phyloP scores from a whole-genome alignment of 2,113 vertebrate species.

The Gallinago media region DNA sequence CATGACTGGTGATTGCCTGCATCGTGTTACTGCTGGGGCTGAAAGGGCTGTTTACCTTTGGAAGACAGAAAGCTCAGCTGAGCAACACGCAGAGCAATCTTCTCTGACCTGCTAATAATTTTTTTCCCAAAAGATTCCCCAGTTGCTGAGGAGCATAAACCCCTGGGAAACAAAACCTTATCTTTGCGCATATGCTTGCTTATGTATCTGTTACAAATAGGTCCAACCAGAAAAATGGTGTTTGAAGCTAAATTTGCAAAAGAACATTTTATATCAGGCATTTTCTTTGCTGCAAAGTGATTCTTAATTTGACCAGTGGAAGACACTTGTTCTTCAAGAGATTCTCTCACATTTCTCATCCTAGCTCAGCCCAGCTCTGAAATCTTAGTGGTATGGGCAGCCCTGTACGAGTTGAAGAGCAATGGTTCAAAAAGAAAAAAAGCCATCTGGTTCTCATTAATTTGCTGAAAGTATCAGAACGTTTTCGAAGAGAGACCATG shows the following conservation, averaged over 20 bases:
- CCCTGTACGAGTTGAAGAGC: background rate
- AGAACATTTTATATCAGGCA: background rate
- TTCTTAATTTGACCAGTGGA: background rate
- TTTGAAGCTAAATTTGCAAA: background rate
- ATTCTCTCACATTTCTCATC: background rate
- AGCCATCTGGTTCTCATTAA: conserved; percentile 16
- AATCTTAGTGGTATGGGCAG: background rate
- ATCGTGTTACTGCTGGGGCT: conserved; percentile 57
- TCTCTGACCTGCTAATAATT: background rate
- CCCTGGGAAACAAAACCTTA: background rate
- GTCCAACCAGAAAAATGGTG: background rate
- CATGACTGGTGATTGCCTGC: conserved; percentile 70
- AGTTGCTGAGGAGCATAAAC: background rate
- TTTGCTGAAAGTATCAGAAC: conserved; percentile 16
- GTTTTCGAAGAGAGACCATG: background rate
- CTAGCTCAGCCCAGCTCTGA: background rate
- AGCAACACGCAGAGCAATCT: conserved; percentile 22
- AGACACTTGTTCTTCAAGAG: background rate
- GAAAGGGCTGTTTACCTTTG: conserved; percentile 62
- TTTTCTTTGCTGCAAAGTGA: background rate
- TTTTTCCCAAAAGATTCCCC: background rate
- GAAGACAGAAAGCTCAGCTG: conserved; percentile 54
- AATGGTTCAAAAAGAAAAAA: background rate
- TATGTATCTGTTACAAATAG: background rate
- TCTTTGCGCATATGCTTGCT: background rate